These are phyloP conservation scores for Tenebrosternarchus preto DNA, from an alignment of 2,113 vertebrate species.

Conservation along the genomic window DNA sequence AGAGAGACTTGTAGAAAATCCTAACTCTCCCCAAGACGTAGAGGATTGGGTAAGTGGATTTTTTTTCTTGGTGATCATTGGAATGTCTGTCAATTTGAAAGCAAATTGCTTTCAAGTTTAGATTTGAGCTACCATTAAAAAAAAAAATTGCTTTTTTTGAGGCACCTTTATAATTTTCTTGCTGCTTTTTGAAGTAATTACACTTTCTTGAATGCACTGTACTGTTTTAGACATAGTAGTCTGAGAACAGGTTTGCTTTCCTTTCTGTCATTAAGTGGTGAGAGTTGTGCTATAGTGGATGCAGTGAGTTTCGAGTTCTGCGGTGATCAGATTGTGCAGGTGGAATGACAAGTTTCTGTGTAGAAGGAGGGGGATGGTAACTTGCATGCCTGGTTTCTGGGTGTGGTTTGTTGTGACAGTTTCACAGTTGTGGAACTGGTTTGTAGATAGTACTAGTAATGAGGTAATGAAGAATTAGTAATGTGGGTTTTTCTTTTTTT, in stretches of 20 bases:
- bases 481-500: not conserved
- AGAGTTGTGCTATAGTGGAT: not conserved
- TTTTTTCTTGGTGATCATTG: not conserved
- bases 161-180: no score
- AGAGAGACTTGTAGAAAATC: slow-evolving; percentile 66
- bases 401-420: slow-evolving; percentile 63
- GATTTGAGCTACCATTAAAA: not conserved
- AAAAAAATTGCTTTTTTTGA: not conserved
- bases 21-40: slow-evolving; percentile 73
- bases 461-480: not conserved
- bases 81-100: not conserved
- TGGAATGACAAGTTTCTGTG: slow-evolving; percentile 60
- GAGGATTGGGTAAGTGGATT: slow-evolving; percentile 84
- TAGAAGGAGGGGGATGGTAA: slow-evolving; percentile 48
- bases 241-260: not conserved
- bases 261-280: not conserved
- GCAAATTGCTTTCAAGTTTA: not conserved
- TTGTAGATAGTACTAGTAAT: not conserved
- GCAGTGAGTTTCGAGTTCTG: not conserved
- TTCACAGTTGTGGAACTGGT: slow-evolving; percentile 37
- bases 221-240: not conserved
- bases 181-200: no score
- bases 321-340: slow-evolving; percentile 1
- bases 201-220: not conserved
- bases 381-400: slow-evolving; percentile 64